Conservation (phyloP, 2,888 invertebrate species). For the Abscondita cerata region DNA sequence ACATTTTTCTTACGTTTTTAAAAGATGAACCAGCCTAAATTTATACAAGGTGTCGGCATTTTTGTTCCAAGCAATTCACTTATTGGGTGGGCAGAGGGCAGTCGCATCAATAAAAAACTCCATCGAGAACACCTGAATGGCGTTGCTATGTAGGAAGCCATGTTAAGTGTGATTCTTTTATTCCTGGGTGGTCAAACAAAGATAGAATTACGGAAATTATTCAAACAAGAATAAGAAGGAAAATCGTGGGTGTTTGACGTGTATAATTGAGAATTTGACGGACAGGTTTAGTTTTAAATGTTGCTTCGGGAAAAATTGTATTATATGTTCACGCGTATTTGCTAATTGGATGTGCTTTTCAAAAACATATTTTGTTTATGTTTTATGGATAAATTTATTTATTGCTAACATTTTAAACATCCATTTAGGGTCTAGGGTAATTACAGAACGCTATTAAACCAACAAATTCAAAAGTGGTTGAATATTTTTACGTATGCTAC, state of each 20-base stretch:
- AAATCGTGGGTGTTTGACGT: slow-evolving; percentile 47
- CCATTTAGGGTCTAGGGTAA: no score
- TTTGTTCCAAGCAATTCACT: slow-evolving; percentile 55
- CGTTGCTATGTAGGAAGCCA: slow-evolving; percentile 58
- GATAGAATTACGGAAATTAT: slow-evolving; percentile 39
- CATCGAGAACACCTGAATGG: slow-evolving; percentile 57
- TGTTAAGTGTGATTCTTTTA: slow-evolving; percentile 57
- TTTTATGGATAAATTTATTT: no score
- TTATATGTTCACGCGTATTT: slow-evolving; percentile 22
- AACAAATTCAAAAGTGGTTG: no score
- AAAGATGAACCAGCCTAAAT: slow-evolving; percentile 37
- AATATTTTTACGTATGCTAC: no score
- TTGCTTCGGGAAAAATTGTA: slow-evolving; percentile 17
- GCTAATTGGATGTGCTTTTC: slow-evolving; percentile 12
- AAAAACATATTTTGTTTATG: no score
- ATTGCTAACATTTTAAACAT: no score
- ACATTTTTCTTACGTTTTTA: not conserved
- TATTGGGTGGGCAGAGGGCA: slow-evolving; percentile 58
- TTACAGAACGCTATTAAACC: no score
- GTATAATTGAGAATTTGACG: slow-evolving; percentile 53
- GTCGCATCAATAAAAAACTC: slow-evolving; percentile 53
- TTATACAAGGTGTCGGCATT: slow-evolving; percentile 55
- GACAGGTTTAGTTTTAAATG: slow-evolving; percentile 46
- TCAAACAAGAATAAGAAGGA: slow-evolving; percentile 28
- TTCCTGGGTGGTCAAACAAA: slow-evolving; percentile 57